Base-by-base conservation (phyloP, 2,888 invertebrate species). In the Embidobia sp. region DNA sequence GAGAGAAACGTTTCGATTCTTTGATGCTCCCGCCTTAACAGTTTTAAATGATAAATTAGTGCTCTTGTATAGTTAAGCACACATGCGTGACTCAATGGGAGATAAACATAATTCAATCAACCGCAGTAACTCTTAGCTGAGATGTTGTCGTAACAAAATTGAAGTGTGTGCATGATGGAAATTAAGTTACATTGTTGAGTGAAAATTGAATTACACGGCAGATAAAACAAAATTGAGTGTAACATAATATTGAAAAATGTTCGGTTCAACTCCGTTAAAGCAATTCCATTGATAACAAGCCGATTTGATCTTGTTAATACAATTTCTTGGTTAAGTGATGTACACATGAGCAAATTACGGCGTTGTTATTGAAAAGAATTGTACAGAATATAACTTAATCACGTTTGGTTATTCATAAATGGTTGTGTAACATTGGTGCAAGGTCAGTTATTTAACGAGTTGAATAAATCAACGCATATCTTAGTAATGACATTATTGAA, bases 101-200 rank as follows among this genome's bases (percentile, higher is more conserved):
- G 70, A 59, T 37, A 72, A 59, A 53, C 15, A 31, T 72, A 72
- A 72, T 49, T 72, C 37, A 72, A 72, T 61, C 61, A 42, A 6
- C 37, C 15, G 37, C 8, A 72, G 63, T 35, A 72, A 72, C 61
- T 35, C 26, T 27, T 26, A 31, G 46, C 10, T 2, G 63, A 61
- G 70, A 63, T 61, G 70, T 46, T 72, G 63, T 53, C 46, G 40
- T 11, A 31, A 16, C 19, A 11, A 29, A 53, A 72, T 72, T 72
- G 70, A 72, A 46, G 49, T 72, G 70, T 72, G 33, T 19, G 19
- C 44, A 16, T 10, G 29, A 53, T 19, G 19, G 27, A 72, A 72
- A 63, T 72, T 61, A 55, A 63, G 37, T 63, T 53, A 46, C 26
- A 22, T 46, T 44, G 46, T 29, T 63, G 37, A 11, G 8, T 29